Conservation (phyloP, 2,113 vertebrate species). For the Numida meleagris region DNA sequence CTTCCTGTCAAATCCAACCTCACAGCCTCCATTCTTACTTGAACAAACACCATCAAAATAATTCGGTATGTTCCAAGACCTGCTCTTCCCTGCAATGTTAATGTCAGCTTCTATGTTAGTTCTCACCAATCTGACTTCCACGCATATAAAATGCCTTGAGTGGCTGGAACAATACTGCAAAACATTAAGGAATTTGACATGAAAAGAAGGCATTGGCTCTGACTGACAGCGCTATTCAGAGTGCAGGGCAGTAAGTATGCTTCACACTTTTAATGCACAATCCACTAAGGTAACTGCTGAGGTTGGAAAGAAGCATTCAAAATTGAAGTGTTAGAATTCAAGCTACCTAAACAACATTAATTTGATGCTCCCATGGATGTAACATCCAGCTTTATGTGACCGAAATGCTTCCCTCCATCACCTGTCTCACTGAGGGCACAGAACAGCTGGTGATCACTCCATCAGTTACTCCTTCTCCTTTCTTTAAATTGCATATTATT, state of each 20-base stretch:
- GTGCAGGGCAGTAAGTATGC: not conserved
- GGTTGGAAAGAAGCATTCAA: not conserved
- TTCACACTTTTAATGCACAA: not conserved
- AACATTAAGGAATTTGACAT: slow-evolving; percentile 9
- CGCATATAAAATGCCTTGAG: slow-evolving; percentile 12
- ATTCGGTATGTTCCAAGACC: slow-evolving; percentile 2
- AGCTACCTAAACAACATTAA: not conserved
- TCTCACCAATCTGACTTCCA: slow-evolving; percentile 5
- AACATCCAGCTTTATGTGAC: not conserved
- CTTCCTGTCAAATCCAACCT: not conserved
- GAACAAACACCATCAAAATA: not conserved
- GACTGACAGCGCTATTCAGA: not conserved
- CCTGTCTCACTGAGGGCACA: not conserved
- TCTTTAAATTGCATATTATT: not conserved
- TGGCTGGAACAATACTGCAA: not conserved
- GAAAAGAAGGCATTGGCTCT: not conserved
- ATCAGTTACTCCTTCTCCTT: not conserved
- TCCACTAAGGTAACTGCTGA: not conserved
- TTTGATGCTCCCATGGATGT: not conserved
- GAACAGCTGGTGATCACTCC: not conserved
- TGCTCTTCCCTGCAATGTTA: slow-evolving; percentile 32
- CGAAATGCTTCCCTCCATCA: not conserved
- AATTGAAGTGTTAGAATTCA: not conserved
- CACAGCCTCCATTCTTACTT: not conserved
- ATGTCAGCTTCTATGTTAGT: not conserved